Base-by-base conservation (phyloP, 2,113 vertebrate genomes). In the Rhinichthys klamathensis region DNA sequence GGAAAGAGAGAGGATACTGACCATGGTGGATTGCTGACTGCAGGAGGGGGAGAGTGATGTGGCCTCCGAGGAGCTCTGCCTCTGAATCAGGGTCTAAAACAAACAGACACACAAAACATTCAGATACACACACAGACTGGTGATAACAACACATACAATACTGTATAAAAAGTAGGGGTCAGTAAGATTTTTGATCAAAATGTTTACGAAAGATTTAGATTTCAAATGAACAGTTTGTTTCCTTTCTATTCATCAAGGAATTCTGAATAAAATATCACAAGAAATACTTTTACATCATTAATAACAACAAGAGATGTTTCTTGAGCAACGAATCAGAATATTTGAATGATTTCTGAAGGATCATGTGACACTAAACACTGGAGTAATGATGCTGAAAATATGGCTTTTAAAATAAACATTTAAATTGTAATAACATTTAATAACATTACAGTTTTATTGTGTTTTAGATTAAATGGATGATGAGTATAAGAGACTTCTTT, bases 11-110 rank as follows among this genome's bases (percentile, higher is more conserved):
- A 87, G 83, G 88, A 87, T 70, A 96, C 92, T 1, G 92, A 97
- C 96, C 96, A 96, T 94, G 60, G 92, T 54, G 38, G 96, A 80
- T 85, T 94, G 95, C 89, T 95, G 96, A 86, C 92, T 95, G 91
- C 95, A 92, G 85, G 93, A 91, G 32, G 95, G 90, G 63, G 92
- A 93, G 87, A 95, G 93, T 76, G 94, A 91, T 87, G 93, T 90
- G 77, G 94, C 92, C 35, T 96, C 95, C 90, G 94, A 91, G 25
- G 93, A 93, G 89, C 91, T 92, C 85, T 94, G 95, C 90, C 95
- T 93, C 92, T 95, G 91, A 88, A 89, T 90, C 90, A 95, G 91
- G 89, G 92, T 93, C 96, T 97, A 86, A 65, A 87, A 61, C n/a
- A 83, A 18, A 92, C 60, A 18, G n/a, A 85, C 4, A 82, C 4